A percentile compares a stretch with the other conserved stretches of the same genome.
These are phyloP conservation scores for Heliconius cydno DNA, from an alignment of 2,888 invertebrate species.

Conservation along the genomic window DNA sequence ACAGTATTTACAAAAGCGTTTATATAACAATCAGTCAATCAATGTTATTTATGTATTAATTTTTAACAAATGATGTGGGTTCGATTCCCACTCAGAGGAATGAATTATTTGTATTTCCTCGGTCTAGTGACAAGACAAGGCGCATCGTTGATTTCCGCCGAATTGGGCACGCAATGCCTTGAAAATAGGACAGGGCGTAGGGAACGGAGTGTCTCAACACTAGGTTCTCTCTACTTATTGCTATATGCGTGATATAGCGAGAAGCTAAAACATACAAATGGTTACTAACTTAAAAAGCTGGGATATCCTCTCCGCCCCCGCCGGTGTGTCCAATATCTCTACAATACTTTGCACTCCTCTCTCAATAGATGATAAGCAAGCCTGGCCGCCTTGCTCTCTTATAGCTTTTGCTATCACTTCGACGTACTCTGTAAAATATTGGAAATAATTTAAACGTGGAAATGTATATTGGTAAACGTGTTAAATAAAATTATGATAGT, in stretches of 20 bases:
- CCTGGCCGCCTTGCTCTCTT: slow-evolving; percentile 62
- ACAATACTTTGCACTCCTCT: slow-evolving; percentile 65
- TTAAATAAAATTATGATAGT: too few species aligned
- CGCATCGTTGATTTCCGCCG: too few species aligned
- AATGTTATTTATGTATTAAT: too few species aligned
- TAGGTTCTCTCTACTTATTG: background rate
- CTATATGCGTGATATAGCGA: background rate
- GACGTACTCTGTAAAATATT: slow-evolving; percentile 78
- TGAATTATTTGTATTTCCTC: too few species aligned
- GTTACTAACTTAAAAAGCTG: slow-evolving; percentile 73
- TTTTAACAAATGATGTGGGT: too few species aligned
- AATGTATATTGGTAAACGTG: too few species aligned
- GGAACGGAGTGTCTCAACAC: background rate
- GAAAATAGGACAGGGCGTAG: too few species aligned
- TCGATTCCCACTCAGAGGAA: too few species aligned
- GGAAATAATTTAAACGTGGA: background rate
- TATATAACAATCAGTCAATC: too few species aligned
- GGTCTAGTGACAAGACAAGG: too few species aligned
- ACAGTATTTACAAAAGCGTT: too few species aligned
- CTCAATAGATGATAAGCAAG: slow-evolving; percentile 70
- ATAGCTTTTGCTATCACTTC: slow-evolving; percentile 79
- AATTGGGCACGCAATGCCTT: background rate
- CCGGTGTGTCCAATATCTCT: slow-evolving; percentile 55
- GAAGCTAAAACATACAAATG: background rate
- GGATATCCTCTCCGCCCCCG: slow-evolving; percentile 64